A percentile compares a stretch with the other conserved stretches of the same genome.
Evolutionary conservation across 2,888 invertebrate genomes (phyloP).

Genomic region (Rhagium mordax): DNA sequence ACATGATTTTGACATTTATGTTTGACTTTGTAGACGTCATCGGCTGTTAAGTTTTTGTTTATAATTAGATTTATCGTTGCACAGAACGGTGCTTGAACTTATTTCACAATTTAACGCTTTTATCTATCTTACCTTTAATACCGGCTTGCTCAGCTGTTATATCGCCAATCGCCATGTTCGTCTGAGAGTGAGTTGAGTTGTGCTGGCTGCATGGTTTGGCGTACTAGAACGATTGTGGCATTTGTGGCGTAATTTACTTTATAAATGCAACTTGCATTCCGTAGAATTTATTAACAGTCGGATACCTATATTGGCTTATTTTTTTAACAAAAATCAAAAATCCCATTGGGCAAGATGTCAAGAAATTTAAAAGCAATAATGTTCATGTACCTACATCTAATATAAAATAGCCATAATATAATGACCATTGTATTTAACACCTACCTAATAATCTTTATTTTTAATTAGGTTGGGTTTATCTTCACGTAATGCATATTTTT

Average conservation of each 20-base stretch:
- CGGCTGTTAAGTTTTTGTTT: constrained; percentile 25
- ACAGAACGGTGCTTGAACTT: not conserved
- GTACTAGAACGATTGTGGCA: constrained; percentile 8
- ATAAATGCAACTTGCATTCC: constrained; percentile 23
- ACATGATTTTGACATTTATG: constrained; percentile 68
- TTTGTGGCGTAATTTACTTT: constrained; percentile 19
- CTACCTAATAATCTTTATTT: no score
- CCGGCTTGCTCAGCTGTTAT: constrained; percentile 57
- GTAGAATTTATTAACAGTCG: not conserved
- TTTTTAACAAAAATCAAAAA: not conserved
- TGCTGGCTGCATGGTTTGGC: constrained; percentile 6
- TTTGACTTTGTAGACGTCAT: constrained; percentile 50
- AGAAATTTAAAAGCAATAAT: not conserved
- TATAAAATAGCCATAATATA: no score
- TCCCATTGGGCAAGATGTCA: not conserved
- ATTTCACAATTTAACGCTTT: constrained; percentile 11
- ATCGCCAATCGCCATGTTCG: constrained; percentile 62
- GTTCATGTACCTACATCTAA: not conserved
- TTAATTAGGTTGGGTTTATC: no score
- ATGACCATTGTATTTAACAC: no score
- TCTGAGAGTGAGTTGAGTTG: constrained; percentile 6
- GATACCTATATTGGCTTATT: not conserved
- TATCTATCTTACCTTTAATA: constrained; percentile 27
- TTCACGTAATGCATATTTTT: no score
- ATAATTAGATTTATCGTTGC: constrained; percentile 7